These are phyloP conservation scores for Drosophila sp. DNA, from an alignment of 1,140 invertebrate species.

Conservation along the genomic window DNA sequence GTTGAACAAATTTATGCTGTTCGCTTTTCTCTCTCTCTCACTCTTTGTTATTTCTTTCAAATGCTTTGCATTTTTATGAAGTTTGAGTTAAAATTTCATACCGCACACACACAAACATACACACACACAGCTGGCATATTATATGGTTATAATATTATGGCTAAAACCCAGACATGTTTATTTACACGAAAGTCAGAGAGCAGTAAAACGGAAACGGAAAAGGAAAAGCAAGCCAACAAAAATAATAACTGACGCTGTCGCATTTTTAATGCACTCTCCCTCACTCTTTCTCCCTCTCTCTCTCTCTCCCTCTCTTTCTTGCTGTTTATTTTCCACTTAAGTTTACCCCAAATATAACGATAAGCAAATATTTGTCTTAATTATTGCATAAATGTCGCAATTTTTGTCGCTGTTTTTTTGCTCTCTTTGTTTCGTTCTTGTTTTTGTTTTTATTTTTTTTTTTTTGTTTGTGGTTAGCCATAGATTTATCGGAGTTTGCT, in stretches of 20 bases:
- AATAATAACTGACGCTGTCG: conserved; percentile 16
- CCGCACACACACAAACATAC: conserved; percentile 38
- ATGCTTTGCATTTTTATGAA: conserved; percentile 47
- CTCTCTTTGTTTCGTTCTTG: background rate
- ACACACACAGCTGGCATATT: conserved; percentile 18
- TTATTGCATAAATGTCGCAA: conserved; percentile 54
- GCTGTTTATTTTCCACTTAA: background rate
- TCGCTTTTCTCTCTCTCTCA: background rate
- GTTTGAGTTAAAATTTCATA: conserved; percentile 52
- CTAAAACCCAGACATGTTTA: conserved; percentile 63
- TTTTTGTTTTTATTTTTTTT: conserved; percentile 8
- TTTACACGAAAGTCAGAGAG: conserved; percentile 50
- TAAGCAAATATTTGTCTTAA: conserved; percentile 60
- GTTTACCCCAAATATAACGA: conserved; percentile 24
- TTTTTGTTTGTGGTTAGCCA: conserved; percentile 23
- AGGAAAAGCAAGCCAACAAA: conserved; percentile 15
- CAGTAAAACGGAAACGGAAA: conserved; percentile 30
- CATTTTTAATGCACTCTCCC: conserved; percentile 26
- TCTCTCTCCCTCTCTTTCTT: background rate
- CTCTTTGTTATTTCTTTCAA: background rate
- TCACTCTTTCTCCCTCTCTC: background rate
- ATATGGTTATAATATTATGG: conserved; percentile 49
- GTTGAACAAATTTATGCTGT: background rate
- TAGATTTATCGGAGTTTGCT: conserved; percentile 16
- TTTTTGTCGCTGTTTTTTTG: background rate